phyloP scores from a whole-genome alignment of 2,888 invertebrate genomes.

The Geotrupes spiniger region DNA sequence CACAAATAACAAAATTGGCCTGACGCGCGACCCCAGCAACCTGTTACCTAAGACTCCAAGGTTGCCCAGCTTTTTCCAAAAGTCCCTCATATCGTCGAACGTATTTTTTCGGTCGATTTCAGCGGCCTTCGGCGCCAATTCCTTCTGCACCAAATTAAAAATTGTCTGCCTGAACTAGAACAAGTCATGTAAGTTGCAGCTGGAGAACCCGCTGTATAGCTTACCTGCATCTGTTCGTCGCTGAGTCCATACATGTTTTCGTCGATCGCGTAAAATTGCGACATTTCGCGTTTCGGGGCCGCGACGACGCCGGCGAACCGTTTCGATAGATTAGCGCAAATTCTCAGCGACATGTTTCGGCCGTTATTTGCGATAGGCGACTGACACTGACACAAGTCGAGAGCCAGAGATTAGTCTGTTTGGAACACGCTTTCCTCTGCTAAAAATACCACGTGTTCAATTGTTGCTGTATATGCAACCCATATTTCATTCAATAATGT shows the following conservation, averaged over 20 bases:
- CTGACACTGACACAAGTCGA: too few relatives aligned
- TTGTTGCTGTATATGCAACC: too few relatives aligned
- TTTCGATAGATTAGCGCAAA: too few relatives aligned
- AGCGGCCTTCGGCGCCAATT: conserved; percentile 87
- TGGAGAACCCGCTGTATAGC: neutral
- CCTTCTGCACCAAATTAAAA: conserved; percentile 92
- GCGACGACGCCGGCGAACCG: too few relatives aligned
- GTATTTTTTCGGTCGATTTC: conserved; percentile 87
- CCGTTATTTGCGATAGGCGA: too few relatives aligned
- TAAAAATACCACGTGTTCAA: too few relatives aligned
- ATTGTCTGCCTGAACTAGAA: conserved; percentile 79
- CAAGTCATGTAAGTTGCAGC: conserved; percentile 12
- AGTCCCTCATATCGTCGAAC: conserved; percentile 66
- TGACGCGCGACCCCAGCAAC: too few relatives aligned
- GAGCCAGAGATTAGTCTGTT: too few relatives aligned
- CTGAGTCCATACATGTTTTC: conserved; percentile 83
- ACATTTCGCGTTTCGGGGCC: conserved; percentile 34
- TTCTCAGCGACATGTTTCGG: too few relatives aligned
- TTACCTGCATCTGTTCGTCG: conserved; percentile 84
- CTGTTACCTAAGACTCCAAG: conserved; percentile 83
- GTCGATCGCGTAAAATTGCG: conserved; percentile 79
- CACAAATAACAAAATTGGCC: too few relatives aligned
- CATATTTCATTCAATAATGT: too few relatives aligned
- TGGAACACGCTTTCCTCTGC: too few relatives aligned
- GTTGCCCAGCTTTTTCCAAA: conserved; percentile 92